These are phyloP conservation scores for Agriopis leucophaearia DNA, from an alignment of 2,888 invertebrate species.

Conservation along the genomic window DNA sequence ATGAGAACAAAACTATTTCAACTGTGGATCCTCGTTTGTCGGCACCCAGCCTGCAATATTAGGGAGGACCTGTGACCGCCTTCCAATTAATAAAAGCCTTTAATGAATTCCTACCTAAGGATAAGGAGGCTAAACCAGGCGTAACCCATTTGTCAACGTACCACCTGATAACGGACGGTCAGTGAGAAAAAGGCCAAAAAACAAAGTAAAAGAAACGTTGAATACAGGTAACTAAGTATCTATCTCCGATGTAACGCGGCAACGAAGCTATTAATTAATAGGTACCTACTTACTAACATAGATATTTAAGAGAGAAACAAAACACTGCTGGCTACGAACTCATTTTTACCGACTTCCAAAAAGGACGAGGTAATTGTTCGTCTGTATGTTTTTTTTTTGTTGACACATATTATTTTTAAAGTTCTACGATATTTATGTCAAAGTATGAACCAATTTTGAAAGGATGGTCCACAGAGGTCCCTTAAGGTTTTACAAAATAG, in stretches of 20 bases:
- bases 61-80: constrained; percentile 63
- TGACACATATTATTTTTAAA: too few species aligned
- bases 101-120: constrained; percentile 73
- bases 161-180: constrained; percentile 69
- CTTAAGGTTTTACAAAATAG: too few species aligned
- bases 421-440: background rate
- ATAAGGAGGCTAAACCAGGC: constrained; percentile 56
- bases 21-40: constrained; percentile 48
- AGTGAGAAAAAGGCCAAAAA: constrained; percentile 48
- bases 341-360: background rate
- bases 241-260: constrained; percentile 27
- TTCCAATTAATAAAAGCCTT: constrained; percentile 75
- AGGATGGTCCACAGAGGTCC: too few species aligned
- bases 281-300: background rate
- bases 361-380: too few species aligned
- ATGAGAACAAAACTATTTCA: background rate
- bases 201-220: constrained; percentile 24
- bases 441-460: background rate
- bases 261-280: constrained; percentile 31
- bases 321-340: background rate
- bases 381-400: too few species aligned
- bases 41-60: constrained; percentile 52
- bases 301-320: constrained; percentile 3
- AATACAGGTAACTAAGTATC: too few species aligned
- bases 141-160: constrained; percentile 78